phyloP scores from a whole-genome alignment of 2,797 vertebrate species.

The Microctenopoma lineatum region DNA sequence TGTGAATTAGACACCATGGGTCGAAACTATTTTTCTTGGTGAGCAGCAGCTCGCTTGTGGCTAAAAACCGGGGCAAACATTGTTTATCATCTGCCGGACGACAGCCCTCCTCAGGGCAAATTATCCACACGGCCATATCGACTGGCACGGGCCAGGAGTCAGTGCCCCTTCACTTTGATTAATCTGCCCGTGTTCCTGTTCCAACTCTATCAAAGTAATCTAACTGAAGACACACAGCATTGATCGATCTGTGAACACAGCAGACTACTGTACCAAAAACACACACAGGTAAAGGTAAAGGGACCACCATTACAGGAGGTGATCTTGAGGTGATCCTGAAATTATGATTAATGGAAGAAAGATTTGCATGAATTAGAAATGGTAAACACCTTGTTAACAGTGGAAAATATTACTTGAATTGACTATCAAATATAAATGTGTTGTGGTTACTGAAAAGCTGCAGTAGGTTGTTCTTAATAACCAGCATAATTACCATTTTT shows the following conservation, averaged over 20 bases:
- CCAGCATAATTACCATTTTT: too few species aligned
- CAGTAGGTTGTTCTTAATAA: too few species aligned
- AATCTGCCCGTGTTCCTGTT: conserved; percentile 77
- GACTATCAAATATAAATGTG: not conserved
- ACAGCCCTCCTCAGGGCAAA: conserved; percentile 77
- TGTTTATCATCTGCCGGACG: conserved; percentile 84
- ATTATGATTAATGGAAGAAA: not conserved
- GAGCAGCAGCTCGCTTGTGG: conserved; percentile 80
- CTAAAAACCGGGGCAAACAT: conserved; percentile 82
- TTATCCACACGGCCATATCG: conserved; percentile 75
- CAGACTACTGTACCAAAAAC: conserved; percentile 40
- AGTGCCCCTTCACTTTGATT: conserved; percentile 83
- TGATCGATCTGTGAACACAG: conserved; percentile 80
- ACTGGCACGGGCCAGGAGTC: conserved; percentile 80
- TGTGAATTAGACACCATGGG: conserved; percentile 83
- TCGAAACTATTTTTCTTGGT: conserved; percentile 85
- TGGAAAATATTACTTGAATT: not conserved
- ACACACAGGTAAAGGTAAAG: conserved; percentile 19
- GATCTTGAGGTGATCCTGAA: conserved; percentile 3
- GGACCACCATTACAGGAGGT: not conserved
- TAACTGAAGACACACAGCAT: conserved; percentile 78
- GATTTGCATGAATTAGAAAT: conserved; percentile 1
- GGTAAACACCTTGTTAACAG: not conserved
- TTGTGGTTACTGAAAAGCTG: not conserved
- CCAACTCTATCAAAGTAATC: conserved; percentile 83